phyloP scores from a whole-genome alignment of 2,113 vertebrate genomes.

The Cyprinodon tularosa region DNA sequence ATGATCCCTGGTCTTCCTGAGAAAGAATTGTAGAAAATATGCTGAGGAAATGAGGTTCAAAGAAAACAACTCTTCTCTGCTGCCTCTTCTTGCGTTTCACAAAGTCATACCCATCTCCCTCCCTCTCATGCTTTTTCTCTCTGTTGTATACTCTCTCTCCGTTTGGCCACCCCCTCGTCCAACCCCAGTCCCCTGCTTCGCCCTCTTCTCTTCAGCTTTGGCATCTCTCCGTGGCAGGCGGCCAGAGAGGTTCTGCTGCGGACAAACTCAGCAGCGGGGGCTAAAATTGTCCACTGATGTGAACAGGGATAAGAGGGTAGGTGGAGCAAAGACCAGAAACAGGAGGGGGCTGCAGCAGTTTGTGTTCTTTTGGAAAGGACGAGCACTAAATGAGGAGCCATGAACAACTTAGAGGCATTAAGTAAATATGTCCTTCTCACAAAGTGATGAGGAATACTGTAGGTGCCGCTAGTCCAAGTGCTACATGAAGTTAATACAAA shows the following conservation, averaged over 20 bases:
- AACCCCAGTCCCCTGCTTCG: conserved; percentile 30
- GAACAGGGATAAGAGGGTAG: conserved; percentile 47
- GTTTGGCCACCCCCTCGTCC: conserved; percentile 30
- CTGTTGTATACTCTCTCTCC: conserved; percentile 33
- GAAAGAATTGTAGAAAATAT: conserved; percentile 23
- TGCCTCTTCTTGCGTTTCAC: conserved; percentile 50
- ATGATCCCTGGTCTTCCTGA: conserved; percentile 12
- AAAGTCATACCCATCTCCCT: conserved; percentile 63
- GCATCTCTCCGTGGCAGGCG: conserved; percentile 58
- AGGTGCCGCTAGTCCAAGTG: conserved; percentile 17
- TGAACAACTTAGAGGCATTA: conserved; percentile 29
- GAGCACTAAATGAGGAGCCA: conserved; percentile 33
- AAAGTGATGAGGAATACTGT: conserved; percentile 28
- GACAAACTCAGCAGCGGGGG: conserved; percentile 54
- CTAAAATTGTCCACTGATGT: conserved; percentile 74
- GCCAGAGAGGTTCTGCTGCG: conserved; percentile 64
- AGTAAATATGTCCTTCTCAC: conserved; percentile 12
- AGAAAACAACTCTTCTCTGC: conserved; percentile 45
- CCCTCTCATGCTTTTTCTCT: conserved; percentile 21
- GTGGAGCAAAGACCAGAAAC: conserved; percentile 42
- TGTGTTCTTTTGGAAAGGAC: conserved; percentile 47
- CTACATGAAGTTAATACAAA: conserved; percentile 25
- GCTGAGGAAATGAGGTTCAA: conserved; percentile 24
- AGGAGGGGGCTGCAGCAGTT: conserved; percentile 19
- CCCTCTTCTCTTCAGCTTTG: conserved; percentile 56